Evolutionary conservation across 2,888 invertebrate species (phyloP).

Genomic region (Argyra leucocephala): DNA sequence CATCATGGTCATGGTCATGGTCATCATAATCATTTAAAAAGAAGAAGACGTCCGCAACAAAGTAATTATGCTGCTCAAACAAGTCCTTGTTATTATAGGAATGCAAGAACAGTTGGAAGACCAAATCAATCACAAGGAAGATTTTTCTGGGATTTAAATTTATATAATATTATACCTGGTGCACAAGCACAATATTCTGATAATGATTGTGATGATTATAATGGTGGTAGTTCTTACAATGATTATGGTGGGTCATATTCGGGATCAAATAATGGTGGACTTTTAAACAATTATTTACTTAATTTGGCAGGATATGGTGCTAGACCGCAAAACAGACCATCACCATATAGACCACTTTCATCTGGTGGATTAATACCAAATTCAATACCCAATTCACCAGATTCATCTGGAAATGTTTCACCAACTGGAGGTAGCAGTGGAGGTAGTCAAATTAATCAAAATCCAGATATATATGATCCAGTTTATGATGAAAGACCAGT

Average conservation of each 20-base stretch:
- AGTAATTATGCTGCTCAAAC: not conserved
- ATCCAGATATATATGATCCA: slow-evolving; percentile 18
- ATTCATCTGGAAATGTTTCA: not conserved
- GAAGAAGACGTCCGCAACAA: not conserved
- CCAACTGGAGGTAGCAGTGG: slow-evolving; percentile 6
- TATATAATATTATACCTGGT: slow-evolving; percentile 15
- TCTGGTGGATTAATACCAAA: not conserved
- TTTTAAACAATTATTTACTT: not conserved
- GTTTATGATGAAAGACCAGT: slow-evolving; percentile 19
- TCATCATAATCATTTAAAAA: not conserved
- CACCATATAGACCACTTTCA: slow-evolving; percentile 17
- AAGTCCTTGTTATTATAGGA: slow-evolving; percentile 6
- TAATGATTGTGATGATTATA: slow-evolving; percentile 22
- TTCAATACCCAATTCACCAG: not conserved
- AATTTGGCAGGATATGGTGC: slow-evolving; percentile 15
- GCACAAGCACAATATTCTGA: slow-evolving; percentile 12
- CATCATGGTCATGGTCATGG: too few relatives aligned
- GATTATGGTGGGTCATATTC: not conserved
- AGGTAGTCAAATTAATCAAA: not conserved
- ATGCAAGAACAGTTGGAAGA: not conserved
- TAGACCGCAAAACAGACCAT: slow-evolving; percentile 20
- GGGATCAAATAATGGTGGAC: not conserved
- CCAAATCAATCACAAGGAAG: slow-evolving; percentile 15
- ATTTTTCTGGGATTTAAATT: slow-evolving; percentile 21
- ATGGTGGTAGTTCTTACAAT: slow-evolving; percentile 19